Evolutionary conservation across 53 echinoderm and acorn worm species (phyloP), one percentile per base, ranked within the genome.

Genomic region (Paracentrotus lividus): DNA sequence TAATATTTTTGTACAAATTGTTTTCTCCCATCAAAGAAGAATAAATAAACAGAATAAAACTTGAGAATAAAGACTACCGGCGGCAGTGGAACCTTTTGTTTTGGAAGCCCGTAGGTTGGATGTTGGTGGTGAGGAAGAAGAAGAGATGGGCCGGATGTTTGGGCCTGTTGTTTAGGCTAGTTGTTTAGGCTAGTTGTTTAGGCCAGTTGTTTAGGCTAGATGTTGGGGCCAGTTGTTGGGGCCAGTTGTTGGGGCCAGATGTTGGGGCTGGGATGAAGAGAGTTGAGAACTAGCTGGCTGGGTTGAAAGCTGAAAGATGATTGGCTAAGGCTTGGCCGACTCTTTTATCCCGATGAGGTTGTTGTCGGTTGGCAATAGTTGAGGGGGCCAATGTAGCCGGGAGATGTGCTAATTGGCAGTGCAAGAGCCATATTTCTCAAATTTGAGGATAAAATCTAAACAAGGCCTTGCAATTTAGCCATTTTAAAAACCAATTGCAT

Each of bases 41-140:
- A 4, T 55, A 54, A 55, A 53, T 86, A 55, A 86, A 86, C 55
- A 86, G 12, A 86, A 86, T 55, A 86, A 86, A 86, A 27, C 26
- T n/a, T 81, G 81, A 47, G 45, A 81, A 81, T 81, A 81, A 81
- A 76, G 26, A 26, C 81, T 24, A 47, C 81, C 81, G 1, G 1
- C 4, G 76, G 42, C 76, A 42, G 52, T 27, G 31, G 55, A 86
- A 86, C 86, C 86, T 86, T 86, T 85, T 55, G 34, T 9, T 86
- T 86, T 47, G 47, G 81, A 81, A 47, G 81, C 44, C 81, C 18
- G 9, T n/a, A 81, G 13, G 81, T 81, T 45, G 44, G 44, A 81
- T 47, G 47, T n/a, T 43, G 34, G 47, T 45, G 45, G 47, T n/a
- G n/a, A 9, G 81, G 27, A 81, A n/a, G 47, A 47, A 81, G 86